Evolutionary conservation across 1,140 invertebrate genomes (phyloP), one percentile per base, ranked within the genome.

Genomic region (Ylistrum balloti): DNA sequence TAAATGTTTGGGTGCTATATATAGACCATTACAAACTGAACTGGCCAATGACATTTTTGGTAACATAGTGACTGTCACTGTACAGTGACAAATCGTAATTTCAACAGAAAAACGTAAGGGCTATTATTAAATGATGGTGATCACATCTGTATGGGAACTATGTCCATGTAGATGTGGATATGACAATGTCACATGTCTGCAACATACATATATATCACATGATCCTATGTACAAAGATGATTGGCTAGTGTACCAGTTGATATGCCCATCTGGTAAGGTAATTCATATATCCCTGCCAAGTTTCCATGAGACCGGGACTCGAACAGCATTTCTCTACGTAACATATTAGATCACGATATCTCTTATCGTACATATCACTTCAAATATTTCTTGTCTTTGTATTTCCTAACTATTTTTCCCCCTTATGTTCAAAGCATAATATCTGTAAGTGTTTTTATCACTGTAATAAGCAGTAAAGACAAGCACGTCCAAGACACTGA

Each of bases 181-280:
- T 74, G 56, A 74, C 56, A 28, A 28, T 74, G 56, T 74, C 56
- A 28, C 56, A 74, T 48, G 45, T 5, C 45, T 20, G 22, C 45
- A 5, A 22, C 45, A n/a, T n/a, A n/a, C n/a, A n/a, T n/a, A 48
- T 74, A 74, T 74, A 74, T 74, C 56, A 74, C 56, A 74, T 74
- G 56, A 74, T 74, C 56, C 56, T 74, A 74, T 74, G 56, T 74
- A 74, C 56, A 74, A 74, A 74, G 56, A 74, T 74, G 56, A 28
- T 74, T 74, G 56, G 56, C 56, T 74, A 74, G 56, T 74, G 56
- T 28, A n/a, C 56, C 56, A 28, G 56, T 74, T 7, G 56, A 28
- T 56, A 3, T 56, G 17, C 45, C 22, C 15, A 56, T 74, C 56
- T 74, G 56, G 22, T 74, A n/a, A 28, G 56, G n/a, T 74, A 74